Evolutionary conservation across 2,888 invertebrate genomes (phyloP).

Genomic region (Drosophila subsilvestris): DNA sequence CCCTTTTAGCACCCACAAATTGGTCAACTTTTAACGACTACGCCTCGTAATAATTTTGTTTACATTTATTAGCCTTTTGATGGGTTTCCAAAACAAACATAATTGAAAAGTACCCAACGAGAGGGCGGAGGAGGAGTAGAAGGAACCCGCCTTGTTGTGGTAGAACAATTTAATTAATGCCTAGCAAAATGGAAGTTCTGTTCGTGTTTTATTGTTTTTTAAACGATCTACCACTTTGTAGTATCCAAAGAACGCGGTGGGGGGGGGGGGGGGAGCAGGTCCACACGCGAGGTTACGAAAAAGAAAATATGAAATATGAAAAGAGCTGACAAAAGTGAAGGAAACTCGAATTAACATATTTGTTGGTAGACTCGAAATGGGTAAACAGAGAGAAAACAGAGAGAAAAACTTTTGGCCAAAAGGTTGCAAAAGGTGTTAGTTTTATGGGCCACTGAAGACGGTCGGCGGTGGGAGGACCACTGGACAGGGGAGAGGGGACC

Average conservation of each 20-base stretch:
- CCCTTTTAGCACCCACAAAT: slow-evolving; percentile 28
- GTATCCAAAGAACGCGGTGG: slow-evolving; percentile 26
- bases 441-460: slow-evolving; percentile 35
- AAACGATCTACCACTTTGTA: slow-evolving; percentile 80
- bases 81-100: slow-evolving; percentile 38
- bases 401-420: slow-evolving; percentile 49
- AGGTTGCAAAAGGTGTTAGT: slow-evolving; percentile 65
- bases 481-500: slow-evolving; percentile 22
- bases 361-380: slow-evolving; percentile 40
- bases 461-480: slow-evolving; percentile 21
- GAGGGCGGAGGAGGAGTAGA: slow-evolving; percentile 7
- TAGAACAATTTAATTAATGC: slow-evolving; percentile 78
- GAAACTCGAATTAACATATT: slow-evolving; percentile 73
- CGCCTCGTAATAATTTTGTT: slow-evolving; percentile 46
- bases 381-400: slow-evolving; percentile 36
- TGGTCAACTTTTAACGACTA: slow-evolving; percentile 20
- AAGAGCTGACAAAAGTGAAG: slow-evolving; percentile 54
- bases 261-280: slow-evolving; percentile 1
- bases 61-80: slow-evolving; percentile 66
- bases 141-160: slow-evolving; percentile 43
- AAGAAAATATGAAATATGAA: slow-evolving; percentile 71
- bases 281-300: slow-evolving; percentile 60
- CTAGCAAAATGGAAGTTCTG: slow-evolving; percentile 36
- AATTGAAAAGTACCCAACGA: slow-evolving; percentile 60
- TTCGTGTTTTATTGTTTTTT: slow-evolving; percentile 80